Conservation (phyloP, 2,797 vertebrate species). For the Xenops minutus region DNA sequence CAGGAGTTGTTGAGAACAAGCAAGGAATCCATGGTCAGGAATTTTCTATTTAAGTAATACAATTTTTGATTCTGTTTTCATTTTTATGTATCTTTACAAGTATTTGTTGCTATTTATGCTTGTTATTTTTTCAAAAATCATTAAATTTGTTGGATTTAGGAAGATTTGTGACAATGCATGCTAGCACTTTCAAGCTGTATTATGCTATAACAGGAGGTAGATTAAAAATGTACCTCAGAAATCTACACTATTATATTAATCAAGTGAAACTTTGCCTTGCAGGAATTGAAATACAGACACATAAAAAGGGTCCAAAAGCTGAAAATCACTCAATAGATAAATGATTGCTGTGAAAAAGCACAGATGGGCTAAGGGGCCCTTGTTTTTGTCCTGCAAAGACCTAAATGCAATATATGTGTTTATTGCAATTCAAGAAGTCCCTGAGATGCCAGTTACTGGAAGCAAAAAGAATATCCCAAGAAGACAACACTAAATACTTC, state of each 20-base stretch:
- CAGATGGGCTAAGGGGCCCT: background rate
- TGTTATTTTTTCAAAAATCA: background rate
- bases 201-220: background rate
- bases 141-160: background rate
- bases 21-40: background rate
- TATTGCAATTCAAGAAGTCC: background rate
- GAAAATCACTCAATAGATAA: background rate
- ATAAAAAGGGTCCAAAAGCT: background rate
- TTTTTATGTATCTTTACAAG: background rate
- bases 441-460: background rate
- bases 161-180: background rate
- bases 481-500: background rate
- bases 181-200: background rate
- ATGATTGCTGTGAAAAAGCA: background rate
- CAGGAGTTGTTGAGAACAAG: background rate
- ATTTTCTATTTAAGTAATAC: background rate
- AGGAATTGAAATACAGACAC: background rate
- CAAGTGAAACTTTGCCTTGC: background rate
- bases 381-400: background rate
- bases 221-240: background rate
- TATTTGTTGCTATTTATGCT: background rate
- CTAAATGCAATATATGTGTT: background rate
- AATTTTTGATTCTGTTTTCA: background rate
- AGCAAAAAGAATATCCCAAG: background rate
- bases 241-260: background rate